Conservation (phyloP, 2,113 vertebrate species). For the Cisticola juncidis region DNA sequence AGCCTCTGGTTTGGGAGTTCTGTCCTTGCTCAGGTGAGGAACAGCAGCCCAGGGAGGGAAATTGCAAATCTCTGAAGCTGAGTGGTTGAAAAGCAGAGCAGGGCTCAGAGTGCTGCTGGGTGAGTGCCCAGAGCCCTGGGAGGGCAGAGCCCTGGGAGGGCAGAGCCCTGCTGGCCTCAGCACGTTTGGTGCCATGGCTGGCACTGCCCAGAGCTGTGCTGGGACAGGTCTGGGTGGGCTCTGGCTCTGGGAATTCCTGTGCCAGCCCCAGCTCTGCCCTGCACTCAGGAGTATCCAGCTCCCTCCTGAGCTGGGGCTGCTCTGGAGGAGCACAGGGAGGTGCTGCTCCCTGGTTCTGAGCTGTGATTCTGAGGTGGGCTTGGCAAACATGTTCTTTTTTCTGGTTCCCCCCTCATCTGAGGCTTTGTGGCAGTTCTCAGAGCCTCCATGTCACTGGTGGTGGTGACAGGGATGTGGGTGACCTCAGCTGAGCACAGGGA, state of each 20-base stretch:
- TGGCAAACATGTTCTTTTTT: not conserved
- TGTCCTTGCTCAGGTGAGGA: not conserved
- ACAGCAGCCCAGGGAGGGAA: not conserved
- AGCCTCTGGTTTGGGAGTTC: not conserved
- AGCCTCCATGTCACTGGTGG: accelerated
- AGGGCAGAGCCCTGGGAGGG: too few relatives aligned
- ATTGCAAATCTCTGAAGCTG: not conserved
- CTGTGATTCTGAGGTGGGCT: not conserved
- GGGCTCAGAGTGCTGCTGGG: not conserved
- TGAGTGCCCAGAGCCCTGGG: not conserved
- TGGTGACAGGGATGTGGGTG: not conserved
- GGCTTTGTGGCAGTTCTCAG: not conserved
- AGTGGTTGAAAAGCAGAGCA: not conserved
- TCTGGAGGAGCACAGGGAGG: not conserved
- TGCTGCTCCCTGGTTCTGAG: not conserved
- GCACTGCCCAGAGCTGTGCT: not conserved
- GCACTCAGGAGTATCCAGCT: not conserved
- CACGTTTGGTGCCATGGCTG: accelerated
- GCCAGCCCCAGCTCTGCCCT: not conserved
- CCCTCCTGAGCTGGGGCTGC: not conserved
- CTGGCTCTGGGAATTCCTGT: not conserved
- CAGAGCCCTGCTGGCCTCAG: not conserved
- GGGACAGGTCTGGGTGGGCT: not conserved
- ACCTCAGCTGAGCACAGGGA: not conserved
- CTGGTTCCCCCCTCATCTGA: not conserved